Conservation (phyloP, 2,797 vertebrate genomes). For the Pitangus sulphuratus region DNA sequence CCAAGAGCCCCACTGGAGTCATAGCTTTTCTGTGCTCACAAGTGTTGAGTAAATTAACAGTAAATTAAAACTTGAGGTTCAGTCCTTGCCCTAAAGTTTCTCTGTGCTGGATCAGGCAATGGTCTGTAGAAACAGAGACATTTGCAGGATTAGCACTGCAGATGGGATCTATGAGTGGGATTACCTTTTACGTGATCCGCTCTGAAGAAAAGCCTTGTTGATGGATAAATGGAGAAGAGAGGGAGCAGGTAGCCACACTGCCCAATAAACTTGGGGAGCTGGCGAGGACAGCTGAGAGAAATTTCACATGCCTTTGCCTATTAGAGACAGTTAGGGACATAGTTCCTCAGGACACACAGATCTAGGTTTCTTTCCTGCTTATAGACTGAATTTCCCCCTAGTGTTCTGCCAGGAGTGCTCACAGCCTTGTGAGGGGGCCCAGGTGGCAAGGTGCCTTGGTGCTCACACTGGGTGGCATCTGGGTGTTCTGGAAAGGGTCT, state of each 20-base stretch:
- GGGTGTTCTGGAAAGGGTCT: background rate
- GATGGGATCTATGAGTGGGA: background rate
- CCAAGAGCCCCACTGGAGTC: background rate
- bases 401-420: background rate
- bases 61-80: background rate
- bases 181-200: background rate
- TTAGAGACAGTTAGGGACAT: background rate
- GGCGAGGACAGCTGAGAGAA: accelerated
- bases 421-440: accelerated
- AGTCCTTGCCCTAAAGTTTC: background rate
- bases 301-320: background rate
- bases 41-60: accelerated
- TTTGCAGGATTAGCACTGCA: background rate
- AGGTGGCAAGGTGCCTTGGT: background rate
- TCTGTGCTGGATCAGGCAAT: background rate
- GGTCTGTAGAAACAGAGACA: background rate
- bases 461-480: accelerated
- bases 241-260: background rate
- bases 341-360: background rate
- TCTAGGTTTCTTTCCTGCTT: background rate
- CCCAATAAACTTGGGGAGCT: background rate
- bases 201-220: background rate
- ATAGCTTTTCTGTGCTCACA: background rate
- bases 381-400: background rate
- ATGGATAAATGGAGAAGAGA: background rate